A percentile compares a stretch with the other conserved stretches of the same genome.
Conservation (phyloP, 2,888 invertebrate species). For the Callosobruchus maculatus region DNA sequence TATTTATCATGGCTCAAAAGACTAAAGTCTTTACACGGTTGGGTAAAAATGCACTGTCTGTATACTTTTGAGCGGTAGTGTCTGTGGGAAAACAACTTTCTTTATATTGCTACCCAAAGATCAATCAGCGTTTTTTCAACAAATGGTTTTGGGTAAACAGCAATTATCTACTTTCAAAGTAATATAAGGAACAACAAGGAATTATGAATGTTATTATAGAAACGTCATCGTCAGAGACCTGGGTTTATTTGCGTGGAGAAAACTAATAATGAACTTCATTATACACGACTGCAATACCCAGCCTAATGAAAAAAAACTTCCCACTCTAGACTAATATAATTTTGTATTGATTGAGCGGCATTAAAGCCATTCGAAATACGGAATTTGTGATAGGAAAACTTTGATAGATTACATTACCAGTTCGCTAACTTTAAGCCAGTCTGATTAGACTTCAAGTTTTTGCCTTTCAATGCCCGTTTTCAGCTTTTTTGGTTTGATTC, state of each 20-base stretch:
- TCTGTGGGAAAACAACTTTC: no score
- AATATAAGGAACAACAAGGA: background rate
- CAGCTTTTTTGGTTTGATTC: no score
- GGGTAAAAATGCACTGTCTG: no score
- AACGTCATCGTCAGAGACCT: background rate
- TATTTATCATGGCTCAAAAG: no score
- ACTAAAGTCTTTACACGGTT: no score
- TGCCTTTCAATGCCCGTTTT: no score
- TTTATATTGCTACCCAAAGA: no score
- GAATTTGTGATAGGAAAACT: background rate
- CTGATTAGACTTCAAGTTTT: no score
- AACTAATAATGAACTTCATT: background rate
- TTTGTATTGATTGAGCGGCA: background rate
- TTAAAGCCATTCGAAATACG: background rate
- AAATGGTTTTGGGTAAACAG: no score
- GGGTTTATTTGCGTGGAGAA: background rate
- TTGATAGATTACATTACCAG: background rate
- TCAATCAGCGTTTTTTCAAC: no score
- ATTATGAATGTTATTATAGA: background rate
- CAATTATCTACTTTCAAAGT: background rate
- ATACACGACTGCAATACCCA: background rate
- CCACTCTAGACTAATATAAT: background rate
- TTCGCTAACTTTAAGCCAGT: no score
- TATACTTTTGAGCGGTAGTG: no score
- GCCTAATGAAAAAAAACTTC: background rate